A percentile compares a stretch with the other conserved stretches of the same genome.
These are phyloP conservation scores for Axinella damicornis DNA, from an alignment of 37 sponge, comb jelly and placozoan species.

Conservation along the genomic window DNA sequence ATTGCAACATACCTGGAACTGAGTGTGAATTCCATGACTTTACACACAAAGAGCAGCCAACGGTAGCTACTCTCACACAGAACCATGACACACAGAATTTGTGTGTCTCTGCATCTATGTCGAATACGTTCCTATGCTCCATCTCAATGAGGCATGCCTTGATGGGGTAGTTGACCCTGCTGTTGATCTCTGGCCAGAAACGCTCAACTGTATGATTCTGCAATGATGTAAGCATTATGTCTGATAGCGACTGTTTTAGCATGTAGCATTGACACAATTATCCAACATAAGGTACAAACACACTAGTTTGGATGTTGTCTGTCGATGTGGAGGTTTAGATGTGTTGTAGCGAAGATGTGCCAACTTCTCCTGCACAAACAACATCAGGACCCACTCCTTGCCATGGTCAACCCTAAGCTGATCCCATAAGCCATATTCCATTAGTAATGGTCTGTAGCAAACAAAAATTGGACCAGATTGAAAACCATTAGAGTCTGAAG, in stretches of 20 bases:
- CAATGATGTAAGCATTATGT: neutral
- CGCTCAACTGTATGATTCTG: slow-evolving; percentile 60
- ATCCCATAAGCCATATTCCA: slow-evolving; percentile 67
- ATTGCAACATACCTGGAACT: no score
- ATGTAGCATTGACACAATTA: no score
- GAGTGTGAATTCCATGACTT: no score
- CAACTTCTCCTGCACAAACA: slow-evolving; percentile 67
- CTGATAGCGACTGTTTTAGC: neutral
- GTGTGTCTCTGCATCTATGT: slow-evolving; percentile 11
- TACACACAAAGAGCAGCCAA: no score
- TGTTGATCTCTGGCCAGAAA: slow-evolving; percentile 68
- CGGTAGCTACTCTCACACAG: slow-evolving; percentile 37
- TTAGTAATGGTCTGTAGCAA: slow-evolving; percentile 48
- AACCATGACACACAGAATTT: slow-evolving; percentile 66
- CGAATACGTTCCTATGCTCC: slow-evolving; percentile 27
- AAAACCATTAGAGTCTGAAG: neutral
- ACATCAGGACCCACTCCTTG: slow-evolving; percentile 63
- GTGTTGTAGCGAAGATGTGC: slow-evolving; percentile 37
- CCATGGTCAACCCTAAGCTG: slow-evolving; percentile 74
- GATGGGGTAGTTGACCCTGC: slow-evolving; percentile 62
- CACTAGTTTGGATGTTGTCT: slow-evolving; percentile 52
- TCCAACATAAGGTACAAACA: no score
- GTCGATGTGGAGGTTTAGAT: slow-evolving; percentile 35
- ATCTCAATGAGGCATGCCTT: slow-evolving; percentile 42
- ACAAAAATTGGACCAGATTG: no score